phyloP scores from a whole-genome alignment of 2,797 vertebrate species.

The Typhlichthys eigenmanni region DNA sequence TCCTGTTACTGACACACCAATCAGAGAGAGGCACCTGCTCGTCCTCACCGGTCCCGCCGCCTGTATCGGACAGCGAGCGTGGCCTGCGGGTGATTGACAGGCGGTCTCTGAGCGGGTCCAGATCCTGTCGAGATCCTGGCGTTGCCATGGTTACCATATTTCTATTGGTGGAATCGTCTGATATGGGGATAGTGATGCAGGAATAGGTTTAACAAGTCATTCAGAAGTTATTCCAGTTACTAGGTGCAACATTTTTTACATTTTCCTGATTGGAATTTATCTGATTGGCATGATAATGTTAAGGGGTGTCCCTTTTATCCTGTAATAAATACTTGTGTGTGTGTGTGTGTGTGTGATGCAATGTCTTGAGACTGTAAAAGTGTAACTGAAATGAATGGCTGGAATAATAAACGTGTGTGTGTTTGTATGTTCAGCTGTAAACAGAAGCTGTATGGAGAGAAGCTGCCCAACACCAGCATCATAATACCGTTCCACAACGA shows the following conservation, averaged over 20 bases:
- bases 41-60: not conserved
- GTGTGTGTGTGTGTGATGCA: too few relatives aligned
- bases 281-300: too few relatives aligned
- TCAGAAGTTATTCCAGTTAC: too few relatives aligned
- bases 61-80: constrained; percentile 2
- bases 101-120: constrained; percentile 23
- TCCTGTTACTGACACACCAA: constrained; percentile 22
- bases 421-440: constrained; percentile 80
- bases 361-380: too few relatives aligned
- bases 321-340: too few relatives aligned
- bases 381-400: too few relatives aligned
- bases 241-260: too few relatives aligned
- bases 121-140: constrained; percentile 52
- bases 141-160: constrained; percentile 22
- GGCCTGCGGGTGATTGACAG: constrained; percentile 31
- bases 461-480: constrained; percentile 92
- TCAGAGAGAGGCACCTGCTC: constrained; percentile 23
- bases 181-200: too few relatives aligned
- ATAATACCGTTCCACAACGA: constrained; percentile 99
- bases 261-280: too few relatives aligned
- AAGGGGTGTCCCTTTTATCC: too few relatives aligned
- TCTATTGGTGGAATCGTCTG: constrained; percentile 32
- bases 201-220: too few relatives aligned
- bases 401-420: not conserved
- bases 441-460: constrained; percentile 85